Conservation (phyloP, 2,888 invertebrate genomes). For the Patella pellucida region DNA sequence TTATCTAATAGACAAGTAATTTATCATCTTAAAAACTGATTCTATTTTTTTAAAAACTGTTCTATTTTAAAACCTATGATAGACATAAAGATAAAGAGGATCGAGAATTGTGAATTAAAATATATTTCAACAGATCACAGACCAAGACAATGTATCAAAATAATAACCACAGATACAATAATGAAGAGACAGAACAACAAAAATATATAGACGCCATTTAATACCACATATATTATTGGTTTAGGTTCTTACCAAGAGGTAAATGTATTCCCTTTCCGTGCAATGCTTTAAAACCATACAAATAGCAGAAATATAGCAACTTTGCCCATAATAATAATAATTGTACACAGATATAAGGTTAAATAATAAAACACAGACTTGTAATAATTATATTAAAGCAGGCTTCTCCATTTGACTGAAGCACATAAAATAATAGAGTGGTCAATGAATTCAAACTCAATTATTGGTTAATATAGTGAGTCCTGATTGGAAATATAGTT, state of each 20-base stretch:
- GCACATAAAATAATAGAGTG: neutral
- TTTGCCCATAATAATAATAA: too few relatives aligned
- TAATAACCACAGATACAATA: too few relatives aligned
- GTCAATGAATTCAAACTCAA: neutral
- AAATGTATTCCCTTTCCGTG: neutral
- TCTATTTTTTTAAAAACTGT: neutral
- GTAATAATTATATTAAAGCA: too few relatives aligned
- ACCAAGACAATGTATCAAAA: neutral
- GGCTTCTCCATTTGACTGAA: too few relatives aligned
- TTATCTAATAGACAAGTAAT: neutral
- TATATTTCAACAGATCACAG: neutral
- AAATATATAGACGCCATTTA: too few relatives aligned
- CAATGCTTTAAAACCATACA: constrained; percentile 1
- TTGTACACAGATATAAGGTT: too few relatives aligned
- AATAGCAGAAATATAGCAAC: neutral
- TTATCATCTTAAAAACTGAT: constrained; percentile 16
- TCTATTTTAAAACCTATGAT: neutral
- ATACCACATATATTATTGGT: too few relatives aligned
- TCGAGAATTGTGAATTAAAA: neutral
- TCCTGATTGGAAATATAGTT: too few relatives aligned
- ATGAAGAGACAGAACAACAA: too few relatives aligned
- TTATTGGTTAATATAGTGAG: too few relatives aligned
- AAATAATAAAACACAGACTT: too few relatives aligned
- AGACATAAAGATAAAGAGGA: neutral
- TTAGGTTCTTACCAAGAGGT: neutral